Conservation (phyloP, 2,888 invertebrate genomes). For the Hesperia comma region DNA sequence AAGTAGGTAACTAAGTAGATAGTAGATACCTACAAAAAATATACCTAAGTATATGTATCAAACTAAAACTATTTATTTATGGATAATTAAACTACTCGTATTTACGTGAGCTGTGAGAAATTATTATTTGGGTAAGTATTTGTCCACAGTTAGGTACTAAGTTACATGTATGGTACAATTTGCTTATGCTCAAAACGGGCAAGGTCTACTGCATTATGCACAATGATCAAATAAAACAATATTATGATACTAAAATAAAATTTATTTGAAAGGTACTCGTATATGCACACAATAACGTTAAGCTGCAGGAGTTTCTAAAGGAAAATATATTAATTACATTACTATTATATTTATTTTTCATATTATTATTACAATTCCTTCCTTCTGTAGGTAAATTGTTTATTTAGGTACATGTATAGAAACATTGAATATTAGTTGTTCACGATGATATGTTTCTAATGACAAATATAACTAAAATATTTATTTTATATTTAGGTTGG, state of each 20-base stretch:
- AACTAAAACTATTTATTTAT: too few species aligned
- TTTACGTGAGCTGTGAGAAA: too few species aligned
- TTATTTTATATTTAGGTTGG: conserved; percentile 11
- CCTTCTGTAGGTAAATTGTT: conserved; percentile 20
- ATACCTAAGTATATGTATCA: too few species aligned
- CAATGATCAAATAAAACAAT: conserved; percentile 31
- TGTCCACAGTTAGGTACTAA: too few species aligned
- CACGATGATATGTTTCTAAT: conserved; percentile 33
- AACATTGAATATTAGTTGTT: conserved; percentile 27
- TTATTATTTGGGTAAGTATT: too few species aligned
- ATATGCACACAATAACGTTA: conserved; percentile 24
- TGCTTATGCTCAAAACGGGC: too few species aligned
- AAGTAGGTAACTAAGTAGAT: too few species aligned
- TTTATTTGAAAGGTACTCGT: conserved; percentile 26
- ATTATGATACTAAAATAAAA: conserved; percentile 32
- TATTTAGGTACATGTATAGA: conserved; percentile 31
- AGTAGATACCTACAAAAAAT: too few species aligned
- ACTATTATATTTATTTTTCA: conserved; percentile 9
- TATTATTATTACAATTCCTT: conserved; percentile 31
- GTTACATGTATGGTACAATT: too few species aligned
- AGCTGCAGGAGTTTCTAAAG: conserved; percentile 22
- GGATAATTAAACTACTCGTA: too few species aligned
- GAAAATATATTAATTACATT: conserved; percentile 21
- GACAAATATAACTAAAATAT: conserved; percentile 27
- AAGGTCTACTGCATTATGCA: too few species aligned